Percentiles rank a stretch among this genome's conserved stretches.
These are phyloP conservation scores for Heterodera schachtii DNA, from an alignment of 1,140 invertebrate genomes.

Conservation along the genomic window DNA sequence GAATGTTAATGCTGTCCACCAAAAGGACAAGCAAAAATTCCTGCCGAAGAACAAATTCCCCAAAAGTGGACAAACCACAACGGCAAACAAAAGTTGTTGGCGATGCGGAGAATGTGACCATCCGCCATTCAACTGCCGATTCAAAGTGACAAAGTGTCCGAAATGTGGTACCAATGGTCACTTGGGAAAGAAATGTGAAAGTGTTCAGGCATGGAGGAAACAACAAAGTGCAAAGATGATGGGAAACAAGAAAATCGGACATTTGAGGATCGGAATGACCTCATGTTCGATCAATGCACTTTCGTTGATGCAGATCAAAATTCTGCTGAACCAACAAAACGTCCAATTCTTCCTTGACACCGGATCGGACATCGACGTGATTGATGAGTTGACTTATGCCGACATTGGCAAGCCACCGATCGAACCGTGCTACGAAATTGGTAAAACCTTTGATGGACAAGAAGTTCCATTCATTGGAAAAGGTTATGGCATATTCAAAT, in stretches of 20 bases:
- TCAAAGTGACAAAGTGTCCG: background rate
- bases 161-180: background rate
- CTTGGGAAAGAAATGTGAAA: background rate
- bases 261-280: background rate
- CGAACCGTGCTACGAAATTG: background rate
- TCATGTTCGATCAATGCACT: background rate
- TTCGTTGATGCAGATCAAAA: background rate
- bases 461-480: background rate
- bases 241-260: background rate
- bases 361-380: background rate
- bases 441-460: background rate
- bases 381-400: background rate
- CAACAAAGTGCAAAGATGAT: background rate
- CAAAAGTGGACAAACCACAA: background rate
- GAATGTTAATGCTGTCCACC: background rate
- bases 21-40: too few relatives aligned
- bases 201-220: background rate
- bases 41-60: too few relatives aligned
- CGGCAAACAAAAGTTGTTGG: background rate
- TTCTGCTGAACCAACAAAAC: background rate
- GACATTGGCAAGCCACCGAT: background rate
- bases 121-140: background rate
- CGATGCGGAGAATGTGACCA: background rate
- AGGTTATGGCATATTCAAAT: background rate
- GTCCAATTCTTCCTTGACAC: background rate